A percentile compares a stretch with the other conserved stretches of the same genome.
Evolutionary conservation across 2,113 vertebrate genomes (phyloP).

Genomic region (Desmodus rotundus): DNA sequence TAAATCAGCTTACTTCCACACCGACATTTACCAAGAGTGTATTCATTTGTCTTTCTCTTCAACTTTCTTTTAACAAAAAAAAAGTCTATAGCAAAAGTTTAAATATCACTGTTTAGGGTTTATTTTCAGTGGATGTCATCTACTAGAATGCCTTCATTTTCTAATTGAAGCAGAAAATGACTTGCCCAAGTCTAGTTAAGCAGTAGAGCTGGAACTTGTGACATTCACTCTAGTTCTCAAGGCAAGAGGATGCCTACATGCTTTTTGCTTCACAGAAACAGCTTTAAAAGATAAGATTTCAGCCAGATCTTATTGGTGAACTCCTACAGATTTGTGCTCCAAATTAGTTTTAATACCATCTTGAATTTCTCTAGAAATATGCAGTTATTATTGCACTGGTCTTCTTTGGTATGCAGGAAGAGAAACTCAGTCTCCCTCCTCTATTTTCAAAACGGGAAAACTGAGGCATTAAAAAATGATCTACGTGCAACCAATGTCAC

Average conservation of each 20-base stretch:
- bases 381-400: background rate
- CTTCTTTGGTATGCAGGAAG: background rate
- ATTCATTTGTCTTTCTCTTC: background rate
- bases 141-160: background rate
- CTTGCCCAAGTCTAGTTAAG: background rate
- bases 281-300: background rate
- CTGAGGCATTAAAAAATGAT: background rate
- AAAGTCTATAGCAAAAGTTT: background rate
- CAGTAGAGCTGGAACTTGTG: background rate
- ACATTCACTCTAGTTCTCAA: background rate
- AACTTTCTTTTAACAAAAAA: background rate
- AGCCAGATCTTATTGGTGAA: background rate
- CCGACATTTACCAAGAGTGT: background rate
- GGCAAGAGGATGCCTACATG: background rate
- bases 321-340: background rate
- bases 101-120: background rate
- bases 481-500: background rate
- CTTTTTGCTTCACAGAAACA: background rate
- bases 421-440: background rate
- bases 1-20: background rate
- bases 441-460: background rate
- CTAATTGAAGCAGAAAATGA: background rate
- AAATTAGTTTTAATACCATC: background rate
- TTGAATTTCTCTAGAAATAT: background rate
- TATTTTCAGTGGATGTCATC: background rate